phyloP scores from a whole-genome alignment of 2,797 vertebrate species.

The Melanotaenia maccullochi region DNA sequence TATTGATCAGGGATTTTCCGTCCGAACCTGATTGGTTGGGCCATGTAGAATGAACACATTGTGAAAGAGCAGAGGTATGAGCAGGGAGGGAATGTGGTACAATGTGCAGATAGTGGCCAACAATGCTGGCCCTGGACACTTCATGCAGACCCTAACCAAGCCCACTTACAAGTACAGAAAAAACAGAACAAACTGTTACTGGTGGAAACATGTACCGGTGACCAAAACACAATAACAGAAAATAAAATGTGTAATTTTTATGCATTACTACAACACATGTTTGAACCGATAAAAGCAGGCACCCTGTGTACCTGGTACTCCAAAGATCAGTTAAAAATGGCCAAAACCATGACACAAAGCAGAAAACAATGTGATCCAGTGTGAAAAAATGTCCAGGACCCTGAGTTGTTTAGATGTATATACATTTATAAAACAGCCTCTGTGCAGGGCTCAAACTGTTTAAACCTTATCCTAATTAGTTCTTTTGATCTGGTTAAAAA shows the following conservation, averaged over 20 bases:
- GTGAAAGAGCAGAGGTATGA: conserved; percentile 61
- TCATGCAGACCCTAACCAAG: not conserved
- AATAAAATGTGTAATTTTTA: not conserved
- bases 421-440: not conserved
- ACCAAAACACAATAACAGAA: not conserved
- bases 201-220: not conserved
- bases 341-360: not conserved
- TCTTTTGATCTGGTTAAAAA: conserved; percentile 4
- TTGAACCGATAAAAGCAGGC: conserved; percentile 23
- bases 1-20: conserved; percentile 46
- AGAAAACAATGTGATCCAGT: not conserved
- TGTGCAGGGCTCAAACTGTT: not conserved
- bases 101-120: conserved; percentile 25
- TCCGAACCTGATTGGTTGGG: conserved; percentile 71
- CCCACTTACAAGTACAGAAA: not conserved
- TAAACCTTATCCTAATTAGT: not conserved
- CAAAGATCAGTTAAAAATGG: not conserved
- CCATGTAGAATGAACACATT: conserved; percentile 54
- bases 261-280: conserved; percentile 6
- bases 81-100: conserved; percentile 14
- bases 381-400: not conserved
- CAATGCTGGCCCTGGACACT: conserved; percentile 11
- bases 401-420: not conserved
- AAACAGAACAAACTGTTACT: not conserved
- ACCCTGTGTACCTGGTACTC: conserved; percentile 7